Evolutionary conservation across 1,140 invertebrate species (phyloP), one percentile per base, ranked within the genome.

Genomic region (Drosophila mauritiana): DNA sequence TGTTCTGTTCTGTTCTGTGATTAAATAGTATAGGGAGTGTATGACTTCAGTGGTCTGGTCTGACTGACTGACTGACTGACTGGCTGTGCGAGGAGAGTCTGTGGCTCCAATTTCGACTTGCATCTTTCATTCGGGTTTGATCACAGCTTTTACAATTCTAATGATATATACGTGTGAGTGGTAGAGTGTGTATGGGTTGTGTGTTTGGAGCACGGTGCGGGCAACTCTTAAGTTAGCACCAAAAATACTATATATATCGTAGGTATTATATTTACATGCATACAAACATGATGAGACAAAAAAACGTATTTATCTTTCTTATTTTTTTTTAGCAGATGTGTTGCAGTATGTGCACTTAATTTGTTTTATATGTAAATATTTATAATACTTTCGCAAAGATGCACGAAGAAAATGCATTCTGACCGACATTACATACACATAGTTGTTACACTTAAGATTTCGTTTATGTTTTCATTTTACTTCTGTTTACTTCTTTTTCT

Each of bases 61-160:
- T 58, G 55, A 20, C 45, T 25, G 34, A 22, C 20, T 22, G 20
- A 20, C 20, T 20, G 20, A 22, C 27, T 34, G 25, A 17, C 15
- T 64, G 46, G 10, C 39, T 67, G 43, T 59, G 61, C 57, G 59
- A 45, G 61, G 61, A 67, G 58, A 62, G 65, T 72, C 39, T 62
- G 56, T 49, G 25, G 40, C 55, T 45, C 36, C 40, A 61, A 49
- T 73, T 48, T 67, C 52, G 15, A 48, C 52, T 58, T 65, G 17
- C 20, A 31, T 25, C 39, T 65, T 73, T 39, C 42, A 52, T 64
- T 67, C 20, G 34, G 57, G 37, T 67, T 56, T 83, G 83, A 88
- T 88, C 83, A 88, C 83, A 88, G 83, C 83, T 77, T 88, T 88
- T 86, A 88, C 83, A 88, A 86, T 86, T 89, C 83, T 79, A 86